phyloP scores from a whole-genome alignment of 2,888 invertebrate species.

The Brachypalpus laphriformis region DNA sequence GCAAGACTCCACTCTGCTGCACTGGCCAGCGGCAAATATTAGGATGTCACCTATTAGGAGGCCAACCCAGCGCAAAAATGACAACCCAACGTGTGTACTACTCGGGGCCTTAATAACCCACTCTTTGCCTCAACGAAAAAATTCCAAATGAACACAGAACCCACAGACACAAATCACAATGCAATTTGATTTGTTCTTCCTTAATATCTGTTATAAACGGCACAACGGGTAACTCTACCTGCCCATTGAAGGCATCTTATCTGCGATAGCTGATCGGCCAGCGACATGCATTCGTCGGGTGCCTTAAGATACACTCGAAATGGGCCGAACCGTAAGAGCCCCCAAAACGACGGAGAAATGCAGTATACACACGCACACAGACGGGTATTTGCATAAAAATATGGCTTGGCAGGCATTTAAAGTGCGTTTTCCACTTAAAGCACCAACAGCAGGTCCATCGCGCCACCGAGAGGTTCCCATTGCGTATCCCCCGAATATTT shows the following conservation, averaged over 20 bases:
- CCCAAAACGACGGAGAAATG: slow-evolving; percentile 57
- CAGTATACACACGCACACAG: slow-evolving; percentile 47
- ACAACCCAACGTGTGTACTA: slow-evolving; percentile 44
- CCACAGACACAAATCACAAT: slow-evolving; percentile 33
- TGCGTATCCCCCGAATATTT: slow-evolving; percentile 69
- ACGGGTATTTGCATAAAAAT: slow-evolving; percentile 72
- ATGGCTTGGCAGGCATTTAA: slow-evolving; percentile 74
- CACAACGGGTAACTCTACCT: not conserved
- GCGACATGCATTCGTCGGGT: slow-evolving; percentile 46
- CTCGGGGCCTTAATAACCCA: slow-evolving; percentile 42
- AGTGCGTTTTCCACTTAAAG: slow-evolving; percentile 74
- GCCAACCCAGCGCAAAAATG: slow-evolving; percentile 48
- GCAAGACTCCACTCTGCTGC: not conserved
- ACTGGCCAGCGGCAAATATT: slow-evolving; percentile 54
- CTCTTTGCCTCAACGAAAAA: slow-evolving; percentile 14
- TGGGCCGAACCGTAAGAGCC: slow-evolving; percentile 67
- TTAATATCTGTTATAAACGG: slow-evolving; percentile 44
- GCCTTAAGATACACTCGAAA: slow-evolving; percentile 57
- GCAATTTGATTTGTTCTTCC: slow-evolving; percentile 63
- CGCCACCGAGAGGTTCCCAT: slow-evolving; percentile 61
- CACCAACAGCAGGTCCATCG: slow-evolving; percentile 25
- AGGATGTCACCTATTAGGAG: slow-evolving; percentile 70
- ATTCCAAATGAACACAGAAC: slow-evolving; percentile 18
- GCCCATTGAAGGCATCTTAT: slow-evolving; percentile 37
- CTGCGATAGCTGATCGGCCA: slow-evolving; percentile 55